These are phyloP conservation scores for Adelphocoris suturalis DNA, from an alignment of 2,888 invertebrate species.

Conservation along the genomic window DNA sequence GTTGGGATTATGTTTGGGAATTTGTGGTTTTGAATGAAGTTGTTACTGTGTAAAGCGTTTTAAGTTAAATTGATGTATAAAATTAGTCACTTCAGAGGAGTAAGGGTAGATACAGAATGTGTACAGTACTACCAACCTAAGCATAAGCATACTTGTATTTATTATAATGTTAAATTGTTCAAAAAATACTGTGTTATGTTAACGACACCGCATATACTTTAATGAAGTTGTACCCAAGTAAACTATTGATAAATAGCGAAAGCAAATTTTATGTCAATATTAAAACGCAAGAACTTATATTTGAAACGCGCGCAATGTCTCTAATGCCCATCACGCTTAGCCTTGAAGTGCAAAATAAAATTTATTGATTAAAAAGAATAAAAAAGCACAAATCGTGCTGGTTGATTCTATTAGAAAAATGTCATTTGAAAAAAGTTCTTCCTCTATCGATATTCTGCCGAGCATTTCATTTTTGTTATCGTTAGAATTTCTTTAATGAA, in stretches of 20 bases:
- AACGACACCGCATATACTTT: neutral
- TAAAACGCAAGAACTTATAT: neutral
- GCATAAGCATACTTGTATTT: neutral
- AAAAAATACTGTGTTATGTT: neutral
- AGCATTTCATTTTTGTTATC: too few relatives aligned
- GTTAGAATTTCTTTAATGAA: too few relatives aligned
- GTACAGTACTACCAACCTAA: neutral
- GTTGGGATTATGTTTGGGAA: neutral
- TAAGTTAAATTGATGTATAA: neutral
- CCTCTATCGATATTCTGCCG: too few relatives aligned
- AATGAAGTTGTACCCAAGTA: neutral
- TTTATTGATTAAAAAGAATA: too few relatives aligned
- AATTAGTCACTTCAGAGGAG: neutral
- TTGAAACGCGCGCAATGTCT: neutral
- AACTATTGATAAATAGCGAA: neutral
- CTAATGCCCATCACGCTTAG: neutral
- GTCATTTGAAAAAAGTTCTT: too few relatives aligned
- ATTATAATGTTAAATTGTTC: neutral
- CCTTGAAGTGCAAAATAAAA: too few relatives aligned
- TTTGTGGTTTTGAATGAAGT: neutral
- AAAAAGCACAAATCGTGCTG: too few relatives aligned
- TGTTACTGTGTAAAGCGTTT: slow-evolving; percentile 23
- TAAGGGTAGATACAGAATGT: slow-evolving; percentile 8
- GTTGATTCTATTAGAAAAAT: too few relatives aligned
- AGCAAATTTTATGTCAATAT: neutral